Evolutionary conservation across 2,888 invertebrate species (phyloP).

Genomic region (Pandemis corylana): DNA sequence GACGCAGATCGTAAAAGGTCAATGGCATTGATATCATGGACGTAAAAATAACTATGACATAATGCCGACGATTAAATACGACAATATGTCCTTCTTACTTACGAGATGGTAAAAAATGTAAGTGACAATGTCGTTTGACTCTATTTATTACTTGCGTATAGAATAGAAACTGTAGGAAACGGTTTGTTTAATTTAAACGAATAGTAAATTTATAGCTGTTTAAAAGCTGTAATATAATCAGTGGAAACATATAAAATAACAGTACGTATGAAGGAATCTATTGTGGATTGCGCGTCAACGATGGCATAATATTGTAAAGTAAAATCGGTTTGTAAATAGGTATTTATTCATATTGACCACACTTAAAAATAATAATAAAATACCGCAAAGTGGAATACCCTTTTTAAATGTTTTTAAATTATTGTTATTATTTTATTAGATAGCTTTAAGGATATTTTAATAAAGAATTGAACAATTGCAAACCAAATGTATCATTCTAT

Average conservation of each 20-base stretch:
- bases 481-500: neutral
- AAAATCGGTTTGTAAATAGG: too few relatives aligned
- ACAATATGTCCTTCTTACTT: constrained; percentile 31
- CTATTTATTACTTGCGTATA: neutral
- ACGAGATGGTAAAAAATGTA: constrained; percentile 15
- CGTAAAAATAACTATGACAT: constrained; percentile 43
- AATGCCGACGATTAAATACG: constrained; percentile 38
- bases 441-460: neutral
- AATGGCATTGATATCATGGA: constrained; percentile 42
- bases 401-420: neutral
- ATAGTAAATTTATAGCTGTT: too few relatives aligned
- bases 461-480: neutral
- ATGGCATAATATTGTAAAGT: too few relatives aligned
- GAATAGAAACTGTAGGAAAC: neutral
- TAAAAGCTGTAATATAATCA: too few relatives aligned
- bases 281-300: too few relatives aligned
- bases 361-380: neutral
- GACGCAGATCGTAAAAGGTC: constrained; percentile 39
- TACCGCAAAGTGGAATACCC: neutral
- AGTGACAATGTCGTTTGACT: neutral
- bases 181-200: neutral
- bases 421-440: neutral
- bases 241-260: too few relatives aligned
- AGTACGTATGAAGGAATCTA: too few relatives aligned
- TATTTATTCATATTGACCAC: too few relatives aligned